These are phyloP conservation scores for Nannoperca obscura DNA, from an alignment of 2,797 vertebrate genomes.

Conservation along the genomic window DNA sequence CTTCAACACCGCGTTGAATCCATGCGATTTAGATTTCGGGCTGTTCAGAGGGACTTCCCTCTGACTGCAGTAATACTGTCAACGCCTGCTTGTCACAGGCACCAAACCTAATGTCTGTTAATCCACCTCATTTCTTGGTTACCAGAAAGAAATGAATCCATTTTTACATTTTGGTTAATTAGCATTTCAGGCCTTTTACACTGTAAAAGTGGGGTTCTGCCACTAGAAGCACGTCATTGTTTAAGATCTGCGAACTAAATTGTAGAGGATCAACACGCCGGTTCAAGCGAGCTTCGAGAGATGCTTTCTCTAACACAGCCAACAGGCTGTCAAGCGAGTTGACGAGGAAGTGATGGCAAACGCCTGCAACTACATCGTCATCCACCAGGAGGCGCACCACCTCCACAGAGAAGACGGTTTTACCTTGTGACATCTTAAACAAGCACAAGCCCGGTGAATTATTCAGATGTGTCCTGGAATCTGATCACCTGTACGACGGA, in stretches of 20 bases:
- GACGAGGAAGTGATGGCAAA: neutral
- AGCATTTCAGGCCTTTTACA: slow-evolving; percentile 1
- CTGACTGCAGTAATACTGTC: slow-evolving; percentile 14
- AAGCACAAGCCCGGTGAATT: neutral
- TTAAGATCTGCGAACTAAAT: neutral
- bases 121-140: neutral
- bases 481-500: slow-evolving; percentile 2
- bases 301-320: neutral
- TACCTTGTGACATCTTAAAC: neutral
- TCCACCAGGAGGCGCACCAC: neutral
- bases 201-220: slow-evolving; percentile 9
- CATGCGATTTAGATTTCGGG: neutral
- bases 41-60: neutral
- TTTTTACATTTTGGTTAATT: slow-evolving; percentile 8
- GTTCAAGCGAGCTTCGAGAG: too few relatives aligned
- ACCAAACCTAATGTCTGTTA: neutral
- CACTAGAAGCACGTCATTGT: slow-evolving; percentile 2
- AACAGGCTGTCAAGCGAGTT: neutral
- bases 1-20: neutral
- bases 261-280: neutral
- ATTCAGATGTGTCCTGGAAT: neutral
- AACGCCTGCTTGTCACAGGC: neutral
- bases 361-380: neutral
- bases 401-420: neutral
- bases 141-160: neutral